Conservation (phyloP, 2,797 vertebrate genomes). For the Channa striata region DNA sequence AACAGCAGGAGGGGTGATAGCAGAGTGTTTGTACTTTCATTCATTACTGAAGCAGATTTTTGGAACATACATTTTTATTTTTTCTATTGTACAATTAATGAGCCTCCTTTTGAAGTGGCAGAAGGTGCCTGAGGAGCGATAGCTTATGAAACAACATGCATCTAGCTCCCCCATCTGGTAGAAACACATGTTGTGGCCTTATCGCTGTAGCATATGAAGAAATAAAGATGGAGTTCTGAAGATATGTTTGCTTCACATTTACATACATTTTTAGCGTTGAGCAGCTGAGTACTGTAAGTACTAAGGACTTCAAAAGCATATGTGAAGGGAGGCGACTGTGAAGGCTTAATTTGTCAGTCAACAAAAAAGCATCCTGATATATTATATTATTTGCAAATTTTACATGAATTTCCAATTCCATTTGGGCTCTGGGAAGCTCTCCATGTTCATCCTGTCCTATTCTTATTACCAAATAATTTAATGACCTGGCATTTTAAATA, state of each 20-base stretch:
- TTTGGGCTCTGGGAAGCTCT: too few relatives aligned
- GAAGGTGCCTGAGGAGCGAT: not conserved
- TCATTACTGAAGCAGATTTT: not conserved
- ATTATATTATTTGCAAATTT: not conserved
- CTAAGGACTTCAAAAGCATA: too few relatives aligned
- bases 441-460: too few relatives aligned
- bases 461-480: too few relatives aligned
- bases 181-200: not conserved
- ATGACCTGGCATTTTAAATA: too few relatives aligned
- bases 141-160: constrained; percentile 2
- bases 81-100: not conserved
- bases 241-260: not conserved
- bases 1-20: not conserved
- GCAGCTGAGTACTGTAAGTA: too few relatives aligned
- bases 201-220: not conserved
- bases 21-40: not conserved
- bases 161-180: constrained; percentile 56
- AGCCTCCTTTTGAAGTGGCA: not conserved
- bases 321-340: not conserved
- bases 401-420: not conserved
- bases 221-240: not conserved
- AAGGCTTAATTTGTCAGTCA: not conserved
- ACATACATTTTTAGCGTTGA: not conserved
- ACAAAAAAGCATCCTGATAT: not conserved
- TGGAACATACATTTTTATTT: not conserved